Conservation (phyloP, 1,140 invertebrate species). For the Drosophila nikananu region DNA sequence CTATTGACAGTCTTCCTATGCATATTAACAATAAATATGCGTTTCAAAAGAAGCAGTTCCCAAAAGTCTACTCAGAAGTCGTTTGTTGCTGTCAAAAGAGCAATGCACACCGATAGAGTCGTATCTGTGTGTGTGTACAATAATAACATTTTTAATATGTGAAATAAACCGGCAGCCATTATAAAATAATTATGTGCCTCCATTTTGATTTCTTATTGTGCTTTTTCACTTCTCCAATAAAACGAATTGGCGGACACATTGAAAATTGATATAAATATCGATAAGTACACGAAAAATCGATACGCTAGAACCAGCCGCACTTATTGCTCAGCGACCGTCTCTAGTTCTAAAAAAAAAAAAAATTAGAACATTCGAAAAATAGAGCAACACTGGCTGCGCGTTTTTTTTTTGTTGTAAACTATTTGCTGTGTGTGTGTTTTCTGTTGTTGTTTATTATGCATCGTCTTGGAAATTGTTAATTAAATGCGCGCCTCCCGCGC, state of each 20-base stretch:
- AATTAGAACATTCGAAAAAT: conserved; percentile 16
- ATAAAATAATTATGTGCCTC: too few relatives aligned
- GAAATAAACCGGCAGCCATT: too few relatives aligned
- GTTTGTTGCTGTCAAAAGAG: too few relatives aligned
- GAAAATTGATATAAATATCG: neutral
- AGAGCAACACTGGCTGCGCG: conserved; percentile 22
- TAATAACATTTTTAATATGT: too few relatives aligned
- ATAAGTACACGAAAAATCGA: neutral
- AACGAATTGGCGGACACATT: neutral
- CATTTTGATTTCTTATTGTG: neutral
- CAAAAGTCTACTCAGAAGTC: too few relatives aligned
- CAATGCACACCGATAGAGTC: too few relatives aligned
- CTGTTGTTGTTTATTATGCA: conserved; percentile 68
- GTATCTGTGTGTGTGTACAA: too few relatives aligned
- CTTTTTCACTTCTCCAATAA: neutral
- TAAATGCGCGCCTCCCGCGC: conserved; percentile 52
- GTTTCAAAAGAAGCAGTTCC: too few relatives aligned
- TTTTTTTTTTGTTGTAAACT: conserved; percentile 64
- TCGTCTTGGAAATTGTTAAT: conserved; percentile 54
- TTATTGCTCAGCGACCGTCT: neutral
- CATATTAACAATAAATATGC: too few relatives aligned
- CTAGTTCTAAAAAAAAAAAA: conserved; percentile 17
- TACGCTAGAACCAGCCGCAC: neutral
- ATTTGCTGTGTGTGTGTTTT: conserved; percentile 49
- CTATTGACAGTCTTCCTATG: too few relatives aligned